These are phyloP conservation scores for Parnassius glacialis DNA, from an alignment of 2,888 invertebrate species.

Conservation along the genomic window DNA sequence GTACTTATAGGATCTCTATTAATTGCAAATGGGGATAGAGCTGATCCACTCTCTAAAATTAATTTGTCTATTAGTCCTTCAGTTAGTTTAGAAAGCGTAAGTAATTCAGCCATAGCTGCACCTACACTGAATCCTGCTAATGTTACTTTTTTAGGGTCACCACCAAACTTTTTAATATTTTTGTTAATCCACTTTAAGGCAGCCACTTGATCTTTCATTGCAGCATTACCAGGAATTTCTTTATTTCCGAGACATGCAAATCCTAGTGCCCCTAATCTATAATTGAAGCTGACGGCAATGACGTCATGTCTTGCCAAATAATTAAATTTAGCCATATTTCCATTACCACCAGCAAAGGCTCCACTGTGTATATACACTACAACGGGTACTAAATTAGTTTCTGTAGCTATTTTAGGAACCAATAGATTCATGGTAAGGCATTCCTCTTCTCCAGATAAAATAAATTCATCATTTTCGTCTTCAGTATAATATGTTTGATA, in stretches of 20 bases:
- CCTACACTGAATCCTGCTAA: slow-evolving; percentile 91
- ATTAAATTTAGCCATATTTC: slow-evolving; percentile 70
- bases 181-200: slow-evolving; percentile 88
- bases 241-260: slow-evolving; percentile 83
- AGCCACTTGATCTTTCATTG: slow-evolving; percentile 90
- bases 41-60: slow-evolving; percentile 69
- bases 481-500: slow-evolving; percentile 58
- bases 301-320: slow-evolving; percentile 85
- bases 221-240: slow-evolving; percentile 90
- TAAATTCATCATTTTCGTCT: slow-evolving; percentile 44
- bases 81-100: slow-evolving; percentile 55
- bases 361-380: slow-evolving; percentile 70
- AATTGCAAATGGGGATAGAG: slow-evolving; percentile 62
- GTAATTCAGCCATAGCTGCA: slow-evolving; percentile 77
- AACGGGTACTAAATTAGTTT: slow-evolving; percentile 60
- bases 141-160: slow-evolving; percentile 88
- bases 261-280: slow-evolving; percentile 86
- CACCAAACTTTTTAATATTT: slow-evolving; percentile 89
- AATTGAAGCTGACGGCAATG: slow-evolving; percentile 85
- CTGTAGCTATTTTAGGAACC: slow-evolving; percentile 54
- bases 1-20: slow-evolving; percentile 63
- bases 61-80: slow-evolving; percentile 62
- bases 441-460: slow-evolving; percentile 58
- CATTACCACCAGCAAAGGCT: slow-evolving; percentile 62
- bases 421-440: slow-evolving; percentile 59